Percentiles rank a stretch among this genome's conserved stretches.
These are phyloP conservation scores for Pachyrhynchus sulphureomaculatus DNA, from an alignment of 1,140 invertebrate genomes.

Conservation along the genomic window DNA sequence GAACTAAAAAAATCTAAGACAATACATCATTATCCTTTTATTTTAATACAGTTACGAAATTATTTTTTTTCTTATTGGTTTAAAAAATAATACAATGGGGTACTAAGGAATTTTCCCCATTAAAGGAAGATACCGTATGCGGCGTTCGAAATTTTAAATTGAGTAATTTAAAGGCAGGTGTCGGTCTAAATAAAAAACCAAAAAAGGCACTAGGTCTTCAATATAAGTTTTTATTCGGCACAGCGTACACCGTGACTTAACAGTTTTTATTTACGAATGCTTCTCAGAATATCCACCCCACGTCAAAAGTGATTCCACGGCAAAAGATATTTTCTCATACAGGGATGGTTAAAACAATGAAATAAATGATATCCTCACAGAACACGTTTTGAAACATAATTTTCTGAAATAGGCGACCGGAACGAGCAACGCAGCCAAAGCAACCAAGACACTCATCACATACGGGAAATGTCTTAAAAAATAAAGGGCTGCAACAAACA, in stretches of 20 bases:
- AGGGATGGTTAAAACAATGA: background rate
- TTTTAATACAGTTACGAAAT: background rate
- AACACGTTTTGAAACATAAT: no score
- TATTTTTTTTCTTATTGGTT: background rate
- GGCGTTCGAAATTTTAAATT: constrained; percentile 30
- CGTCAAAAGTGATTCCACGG: constrained; percentile 14
- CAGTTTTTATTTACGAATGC: constrained; percentile 24
- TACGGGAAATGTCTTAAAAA: no score
- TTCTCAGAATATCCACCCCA: constrained; percentile 27
- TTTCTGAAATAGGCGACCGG: no score
- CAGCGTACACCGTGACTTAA: constrained; percentile 29
- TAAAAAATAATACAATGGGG: background rate
- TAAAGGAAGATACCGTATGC: constrained; percentile 24
- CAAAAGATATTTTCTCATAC: constrained; percentile 3
- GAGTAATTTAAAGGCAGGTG: constrained; percentile 32
- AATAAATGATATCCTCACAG: no score
- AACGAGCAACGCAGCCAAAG: no score
- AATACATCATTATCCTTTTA: background rate
- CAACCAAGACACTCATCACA: no score
- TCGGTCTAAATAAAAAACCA: constrained; percentile 26
- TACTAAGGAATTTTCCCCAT: constrained; percentile 10
- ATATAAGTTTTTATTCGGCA: constrained; percentile 31
- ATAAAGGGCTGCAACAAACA: no score
- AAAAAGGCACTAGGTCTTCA: constrained; percentile 32
- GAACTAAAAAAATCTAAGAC: background rate